Conservation (phyloP, 2,888 invertebrate genomes). For the Conomelus anceps region DNA sequence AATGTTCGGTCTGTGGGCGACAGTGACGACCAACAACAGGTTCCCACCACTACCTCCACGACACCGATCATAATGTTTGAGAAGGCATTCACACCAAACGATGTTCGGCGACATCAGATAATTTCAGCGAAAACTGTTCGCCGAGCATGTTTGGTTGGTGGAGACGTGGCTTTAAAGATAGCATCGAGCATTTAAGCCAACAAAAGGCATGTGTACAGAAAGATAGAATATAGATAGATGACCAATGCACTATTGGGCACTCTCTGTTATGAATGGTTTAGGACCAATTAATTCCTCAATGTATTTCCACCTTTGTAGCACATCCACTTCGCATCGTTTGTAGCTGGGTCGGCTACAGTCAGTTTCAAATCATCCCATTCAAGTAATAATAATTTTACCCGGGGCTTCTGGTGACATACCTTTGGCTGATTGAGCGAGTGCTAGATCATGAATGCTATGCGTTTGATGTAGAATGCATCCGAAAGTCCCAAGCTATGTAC, state of each 20-base stretch:
- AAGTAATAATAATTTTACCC: neutral
- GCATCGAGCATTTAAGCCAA: neutral
- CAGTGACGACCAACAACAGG: no score
- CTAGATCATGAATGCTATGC: neutral
- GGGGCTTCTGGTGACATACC: neutral
- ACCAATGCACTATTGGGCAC: neutral
- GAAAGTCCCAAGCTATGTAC: neutral
- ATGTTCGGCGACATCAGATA: no score
- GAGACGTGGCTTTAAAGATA: no score
- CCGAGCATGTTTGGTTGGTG: no score
- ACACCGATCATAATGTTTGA: no score
- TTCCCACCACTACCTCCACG: no score
- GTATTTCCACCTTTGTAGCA: neutral
- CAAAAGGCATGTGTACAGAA: neutral
- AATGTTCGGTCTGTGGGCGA: no score
- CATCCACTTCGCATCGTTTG: neutral
- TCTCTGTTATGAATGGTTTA: neutral
- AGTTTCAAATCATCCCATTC: neutral
- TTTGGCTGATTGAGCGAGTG: neutral
- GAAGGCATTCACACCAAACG: no score
- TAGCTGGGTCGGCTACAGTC: neutral
- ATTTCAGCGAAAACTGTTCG: no score
- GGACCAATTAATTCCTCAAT: neutral
- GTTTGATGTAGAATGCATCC: neutral
- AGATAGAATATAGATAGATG: neutral